Evolutionary conservation across 2,888 invertebrate species (phyloP).

Genomic region (Cerceris rybyensis): DNA sequence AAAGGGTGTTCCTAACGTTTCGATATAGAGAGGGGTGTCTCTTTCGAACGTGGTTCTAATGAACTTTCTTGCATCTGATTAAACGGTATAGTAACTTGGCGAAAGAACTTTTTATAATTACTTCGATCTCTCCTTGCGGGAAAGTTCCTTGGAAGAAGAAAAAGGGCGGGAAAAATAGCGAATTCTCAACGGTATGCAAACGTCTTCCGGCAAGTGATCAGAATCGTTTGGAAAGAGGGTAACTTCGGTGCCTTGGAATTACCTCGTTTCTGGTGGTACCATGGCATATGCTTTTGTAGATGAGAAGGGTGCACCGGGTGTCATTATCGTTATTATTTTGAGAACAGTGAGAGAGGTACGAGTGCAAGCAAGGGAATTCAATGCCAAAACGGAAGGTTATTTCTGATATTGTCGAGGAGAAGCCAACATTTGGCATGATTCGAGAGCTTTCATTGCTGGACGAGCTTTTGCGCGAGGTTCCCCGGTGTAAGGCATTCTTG

Average conservation of each 20-base stretch:
- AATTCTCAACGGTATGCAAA: background rate
- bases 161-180: no score
- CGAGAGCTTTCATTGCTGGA: constrained; percentile 15
- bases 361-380: constrained; percentile 8
- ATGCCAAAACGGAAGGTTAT: constrained; percentile 48
- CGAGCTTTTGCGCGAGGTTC: constrained; percentile 13
- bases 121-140: no score
- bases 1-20: no score
- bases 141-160: no score
- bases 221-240: background rate
- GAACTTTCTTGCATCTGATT: no score
- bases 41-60: no score
- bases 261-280: background rate
- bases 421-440: constrained; percentile 35
- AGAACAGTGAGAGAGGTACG: constrained; percentile 5
- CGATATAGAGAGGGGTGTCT: no score
- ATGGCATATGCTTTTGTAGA: constrained; percentile 8
- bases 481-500: constrained; percentile 12
- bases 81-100: no score
- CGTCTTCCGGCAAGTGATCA: background rate
- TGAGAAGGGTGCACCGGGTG: constrained; percentile 4
- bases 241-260: background rate
- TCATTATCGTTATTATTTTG: constrained; percentile 34
- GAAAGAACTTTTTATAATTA: no score
- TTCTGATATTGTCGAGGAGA: constrained; percentile 34